Evolutionary conservation across 2,113 vertebrate genomes (phyloP).

Genomic region (Amblyopsis rosae): DNA sequence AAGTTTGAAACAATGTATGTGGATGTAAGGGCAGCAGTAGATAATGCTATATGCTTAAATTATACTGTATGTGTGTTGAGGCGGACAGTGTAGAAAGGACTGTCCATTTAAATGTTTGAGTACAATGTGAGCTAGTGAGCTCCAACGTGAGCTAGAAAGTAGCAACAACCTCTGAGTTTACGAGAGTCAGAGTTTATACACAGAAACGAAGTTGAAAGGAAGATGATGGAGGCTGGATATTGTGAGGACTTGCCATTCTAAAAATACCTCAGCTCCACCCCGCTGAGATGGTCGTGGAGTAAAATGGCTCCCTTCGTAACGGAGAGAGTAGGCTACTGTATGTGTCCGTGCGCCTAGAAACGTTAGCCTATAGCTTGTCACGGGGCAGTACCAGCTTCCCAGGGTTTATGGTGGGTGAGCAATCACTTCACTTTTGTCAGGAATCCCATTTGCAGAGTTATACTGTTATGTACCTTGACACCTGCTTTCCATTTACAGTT

Average conservation of each 20-base stretch:
- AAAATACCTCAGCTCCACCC: conserved; percentile 54
- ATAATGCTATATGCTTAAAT: no score
- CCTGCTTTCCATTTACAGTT: conserved; percentile 12
- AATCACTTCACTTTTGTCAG: background rate
- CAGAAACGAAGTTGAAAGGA: conserved; percentile 11
- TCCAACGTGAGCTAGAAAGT: background rate
- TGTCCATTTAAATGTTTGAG: no score
- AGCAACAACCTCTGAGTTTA: background rate
- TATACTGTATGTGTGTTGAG: no score
- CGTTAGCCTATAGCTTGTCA: conserved; percentile 19
- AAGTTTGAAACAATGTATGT: no score
- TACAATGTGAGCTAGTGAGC: background rate
- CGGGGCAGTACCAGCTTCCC: conserved; percentile 17
- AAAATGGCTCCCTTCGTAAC: conserved; percentile 38
- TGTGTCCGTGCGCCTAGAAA: conserved; percentile 20
- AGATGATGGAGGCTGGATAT: conserved; percentile 14
- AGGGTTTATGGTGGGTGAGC: conserved; percentile 9
- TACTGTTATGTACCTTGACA: conserved; percentile 10
- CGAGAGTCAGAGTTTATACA: background rate
- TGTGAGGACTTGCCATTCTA: conserved; percentile 48
- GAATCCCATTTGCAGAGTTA: background rate
- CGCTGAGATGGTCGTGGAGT: conserved; percentile 43
- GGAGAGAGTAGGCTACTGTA: conserved; percentile 31
- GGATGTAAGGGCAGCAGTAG: no score
- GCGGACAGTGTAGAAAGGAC: no score